Evolutionary conservation across 2,888 invertebrate species (phyloP).

Genomic region (Melikaiella ostensackeni): DNA sequence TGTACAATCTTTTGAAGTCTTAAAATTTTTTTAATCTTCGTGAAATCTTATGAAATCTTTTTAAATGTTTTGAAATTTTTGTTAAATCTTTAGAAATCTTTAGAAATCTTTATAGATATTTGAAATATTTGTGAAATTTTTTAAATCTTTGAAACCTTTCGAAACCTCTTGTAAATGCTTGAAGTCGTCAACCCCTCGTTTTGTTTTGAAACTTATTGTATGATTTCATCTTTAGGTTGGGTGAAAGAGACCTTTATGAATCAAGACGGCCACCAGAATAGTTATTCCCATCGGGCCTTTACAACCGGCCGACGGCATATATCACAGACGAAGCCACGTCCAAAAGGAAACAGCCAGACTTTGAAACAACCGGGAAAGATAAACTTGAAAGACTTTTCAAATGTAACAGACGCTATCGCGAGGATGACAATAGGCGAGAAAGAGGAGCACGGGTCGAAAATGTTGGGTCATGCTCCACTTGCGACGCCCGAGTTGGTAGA

Average conservation of each 20-base stretch:
- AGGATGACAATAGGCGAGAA: conserved; percentile 81
- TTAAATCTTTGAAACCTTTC: no score
- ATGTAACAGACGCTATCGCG: conserved; percentile 91
- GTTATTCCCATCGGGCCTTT: conserved; percentile 84
- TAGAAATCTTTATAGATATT: no score
- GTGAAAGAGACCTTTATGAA: conserved; percentile 79
- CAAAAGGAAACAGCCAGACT: conserved; percentile 84
- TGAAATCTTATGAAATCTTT: neutral
- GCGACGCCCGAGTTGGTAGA: conserved; percentile 88
- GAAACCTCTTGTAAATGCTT: no score
- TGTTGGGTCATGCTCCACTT: conserved; percentile 84
- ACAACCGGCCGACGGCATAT: conserved; percentile 84
- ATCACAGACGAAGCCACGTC: conserved; percentile 81
- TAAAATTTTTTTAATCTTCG: neutral
- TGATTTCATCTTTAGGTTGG: conserved; percentile 76
- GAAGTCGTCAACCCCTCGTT: neutral
- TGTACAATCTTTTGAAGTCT: neutral
- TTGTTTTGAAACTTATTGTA: neutral
- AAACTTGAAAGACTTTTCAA: conserved; percentile 92
- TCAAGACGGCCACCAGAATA: conserved; percentile 79
- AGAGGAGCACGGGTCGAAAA: conserved; percentile 72
- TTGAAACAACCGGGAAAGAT: conserved; percentile 93
- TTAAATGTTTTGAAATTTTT: no score
- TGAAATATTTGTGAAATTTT: neutral
- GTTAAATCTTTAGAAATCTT: no score